Base-by-base conservation (phyloP, 1,140 invertebrate genomes). In the Rhopalosiphum padi region DNA sequence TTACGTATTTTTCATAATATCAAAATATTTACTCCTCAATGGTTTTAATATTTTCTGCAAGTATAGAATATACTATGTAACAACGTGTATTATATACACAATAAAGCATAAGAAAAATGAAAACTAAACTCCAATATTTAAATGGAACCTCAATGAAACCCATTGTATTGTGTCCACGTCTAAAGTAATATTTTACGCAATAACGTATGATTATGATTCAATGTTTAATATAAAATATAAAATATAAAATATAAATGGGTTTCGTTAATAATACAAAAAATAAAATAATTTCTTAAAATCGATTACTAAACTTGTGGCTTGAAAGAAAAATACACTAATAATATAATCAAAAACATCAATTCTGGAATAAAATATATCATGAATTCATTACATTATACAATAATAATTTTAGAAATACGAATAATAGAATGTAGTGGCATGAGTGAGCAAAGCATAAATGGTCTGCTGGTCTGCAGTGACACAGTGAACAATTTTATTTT, bases 1-100 rank as follows among this genome's bases (percentile, higher is more conserved):
- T 77, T 77, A 77, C 60, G 60, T 77, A 77, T 77, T 77, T 77
- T 77, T 77, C 60, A 77, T n/a, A 35, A 35, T 77, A 77, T 77
- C 60, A 77, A 77, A n/a, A n/a, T 77, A 77, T 77, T 77, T 77
- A 77, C 60, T 77, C n/a, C 30, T 77, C 60, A 18, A 35, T 77
- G 60, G 60, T n/a, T 77, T 77, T 77, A 77, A 68, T 77, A n/a
- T n/a, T 35, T 68, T 68, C 60, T 68, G 60, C 30, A 15, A 68
- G 8, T 68, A 68, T 68, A 68, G 25, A 60, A 60, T 60, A 60
- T 68, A n/a, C 25, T n/a, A 68, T n/a, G 60, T 68, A 68, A 68
- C 60, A 68, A n/a, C 30, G 30, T 4, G 30, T 68, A 68, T n/a
- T 68, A 68, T 68, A 68, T 68, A 68, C 60, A 77, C 15, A 30